Evolutionary conservation across 1,140 invertebrate genomes (phyloP).

Genomic region (Penaeus vannamei): DNA sequence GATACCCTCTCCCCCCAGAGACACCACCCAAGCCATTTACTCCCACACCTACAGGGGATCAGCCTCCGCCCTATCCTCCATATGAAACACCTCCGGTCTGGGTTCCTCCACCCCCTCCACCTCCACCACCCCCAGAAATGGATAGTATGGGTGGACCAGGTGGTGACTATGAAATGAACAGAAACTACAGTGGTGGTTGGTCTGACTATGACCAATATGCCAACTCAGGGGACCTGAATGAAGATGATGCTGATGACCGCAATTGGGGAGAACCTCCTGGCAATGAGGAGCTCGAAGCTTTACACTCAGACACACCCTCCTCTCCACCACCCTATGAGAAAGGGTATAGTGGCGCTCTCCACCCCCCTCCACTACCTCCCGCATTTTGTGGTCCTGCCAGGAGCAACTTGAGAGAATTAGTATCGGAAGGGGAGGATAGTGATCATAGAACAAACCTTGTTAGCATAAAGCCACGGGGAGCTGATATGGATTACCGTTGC

Average conservation of each 20-base stretch:
- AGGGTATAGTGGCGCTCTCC: constrained; percentile 30
- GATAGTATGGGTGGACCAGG: constrained; percentile 1
- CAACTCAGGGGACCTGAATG: constrained; percentile 42
- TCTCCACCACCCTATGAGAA: constrained; percentile 56
- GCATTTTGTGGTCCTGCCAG: constrained; percentile 33
- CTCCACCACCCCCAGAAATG: constrained; percentile 45
- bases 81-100: constrained; percentile 33
- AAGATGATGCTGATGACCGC: constrained; percentile 63
- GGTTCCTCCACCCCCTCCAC: constrained; percentile 47
- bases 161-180: constrained; percentile 41
- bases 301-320: constrained; percentile 55
- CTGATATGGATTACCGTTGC: constrained; percentile 62
- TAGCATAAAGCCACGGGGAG: constrained; percentile 41
- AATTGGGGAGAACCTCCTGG: constrained; percentile 68
- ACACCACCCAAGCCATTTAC: constrained; percentile 34
- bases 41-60: constrained; percentile 25
- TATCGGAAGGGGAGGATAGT: constrained; percentile 41
- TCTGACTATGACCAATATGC: constrained; percentile 48
- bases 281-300: constrained; percentile 65
- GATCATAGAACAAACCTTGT: constrained; percentile 54
- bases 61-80: constrained; percentile 38
- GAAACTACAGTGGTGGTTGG: constrained; percentile 42
- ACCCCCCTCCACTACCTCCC: constrained; percentile 31
- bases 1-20: constrained; percentile 22
- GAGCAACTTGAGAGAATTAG: constrained; percentile 43